phyloP scores from a whole-genome alignment of 1,140 invertebrate species.

The Ostrea denselamellosa region DNA sequence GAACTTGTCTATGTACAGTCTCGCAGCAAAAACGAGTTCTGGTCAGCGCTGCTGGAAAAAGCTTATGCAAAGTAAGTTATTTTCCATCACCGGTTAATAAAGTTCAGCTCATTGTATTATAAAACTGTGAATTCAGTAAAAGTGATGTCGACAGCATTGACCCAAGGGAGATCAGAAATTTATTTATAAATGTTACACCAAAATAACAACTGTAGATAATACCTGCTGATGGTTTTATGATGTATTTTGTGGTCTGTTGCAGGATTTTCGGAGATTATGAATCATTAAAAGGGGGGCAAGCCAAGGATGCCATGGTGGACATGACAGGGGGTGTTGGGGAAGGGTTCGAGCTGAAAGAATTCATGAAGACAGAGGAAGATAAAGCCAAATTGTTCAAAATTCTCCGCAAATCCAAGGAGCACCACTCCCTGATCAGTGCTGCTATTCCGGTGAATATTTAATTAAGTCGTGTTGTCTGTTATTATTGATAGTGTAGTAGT shows the following conservation, averaged over 20 bases:
- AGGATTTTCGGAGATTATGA: slow-evolving; percentile 76
- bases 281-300: slow-evolving; percentile 71
- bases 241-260: slow-evolving; percentile 37
- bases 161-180: too few relatives aligned
- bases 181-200: too few relatives aligned
- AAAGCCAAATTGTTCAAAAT: slow-evolving; percentile 76
- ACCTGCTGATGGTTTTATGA: too few relatives aligned
- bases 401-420: slow-evolving; percentile 77
- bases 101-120: not conserved
- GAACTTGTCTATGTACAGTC: slow-evolving; percentile 64
- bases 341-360: slow-evolving; percentile 62
- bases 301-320: slow-evolving; percentile 74
- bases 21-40: slow-evolving; percentile 73
- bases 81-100: not conserved
- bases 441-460: slow-evolving; percentile 76
- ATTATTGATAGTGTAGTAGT: not conserved
- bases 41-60: slow-evolving; percentile 78
- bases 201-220: too few relatives aligned
- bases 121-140: not conserved
- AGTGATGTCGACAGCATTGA: too few relatives aligned
- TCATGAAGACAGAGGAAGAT: slow-evolving; percentile 63
- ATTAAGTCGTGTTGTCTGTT: not conserved
- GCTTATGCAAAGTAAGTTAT: slow-evolving; percentile 77
- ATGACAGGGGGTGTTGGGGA: slow-evolving; percentile 72
- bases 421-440: slow-evolving; percentile 80